Evolutionary conservation across 2,888 invertebrate species (phyloP).

Genomic region (Tillus elongatus): DNA sequence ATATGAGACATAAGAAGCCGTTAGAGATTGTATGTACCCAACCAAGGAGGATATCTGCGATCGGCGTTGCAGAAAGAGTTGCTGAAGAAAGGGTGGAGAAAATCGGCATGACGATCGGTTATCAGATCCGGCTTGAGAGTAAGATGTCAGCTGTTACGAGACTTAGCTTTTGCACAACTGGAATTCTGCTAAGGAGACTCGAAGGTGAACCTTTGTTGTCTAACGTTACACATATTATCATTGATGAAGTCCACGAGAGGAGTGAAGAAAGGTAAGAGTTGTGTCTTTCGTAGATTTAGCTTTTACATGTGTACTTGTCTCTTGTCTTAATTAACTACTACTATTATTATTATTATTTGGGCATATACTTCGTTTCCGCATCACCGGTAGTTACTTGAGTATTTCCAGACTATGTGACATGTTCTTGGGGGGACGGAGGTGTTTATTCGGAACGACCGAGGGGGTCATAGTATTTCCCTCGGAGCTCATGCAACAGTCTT

Average conservation of each 20-base stretch:
- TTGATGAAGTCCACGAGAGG: constrained; percentile 91
- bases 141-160: constrained; percentile 70
- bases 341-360: too few relatives aligned
- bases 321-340: too few relatives aligned
- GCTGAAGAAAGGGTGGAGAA: constrained; percentile 76
- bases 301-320: too few relatives aligned
- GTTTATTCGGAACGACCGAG: too few relatives aligned
- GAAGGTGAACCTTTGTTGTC: constrained; percentile 67
- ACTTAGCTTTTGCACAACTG: constrained; percentile 87
- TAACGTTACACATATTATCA: constrained; percentile 73
- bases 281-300: not conserved
- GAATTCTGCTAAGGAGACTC: constrained; percentile 75
- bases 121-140: constrained; percentile 70
- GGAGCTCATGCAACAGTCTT: too few relatives aligned
- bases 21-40: constrained; percentile 88
- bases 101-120: constrained; percentile 57
- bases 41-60: constrained; percentile 83
- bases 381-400: too few relatives aligned
- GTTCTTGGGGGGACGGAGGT: too few relatives aligned
- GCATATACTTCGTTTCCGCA: too few relatives aligned
- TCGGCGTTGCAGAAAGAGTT: constrained; percentile 86
- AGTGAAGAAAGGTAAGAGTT: constrained; percentile 64
- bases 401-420: too few relatives aligned
- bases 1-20: constrained; percentile 49
- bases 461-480: too few relatives aligned